These are phyloP conservation scores for Thermophis baileyi DNA, from an alignment of 2,113 vertebrate species.

Conservation along the genomic window DNA sequence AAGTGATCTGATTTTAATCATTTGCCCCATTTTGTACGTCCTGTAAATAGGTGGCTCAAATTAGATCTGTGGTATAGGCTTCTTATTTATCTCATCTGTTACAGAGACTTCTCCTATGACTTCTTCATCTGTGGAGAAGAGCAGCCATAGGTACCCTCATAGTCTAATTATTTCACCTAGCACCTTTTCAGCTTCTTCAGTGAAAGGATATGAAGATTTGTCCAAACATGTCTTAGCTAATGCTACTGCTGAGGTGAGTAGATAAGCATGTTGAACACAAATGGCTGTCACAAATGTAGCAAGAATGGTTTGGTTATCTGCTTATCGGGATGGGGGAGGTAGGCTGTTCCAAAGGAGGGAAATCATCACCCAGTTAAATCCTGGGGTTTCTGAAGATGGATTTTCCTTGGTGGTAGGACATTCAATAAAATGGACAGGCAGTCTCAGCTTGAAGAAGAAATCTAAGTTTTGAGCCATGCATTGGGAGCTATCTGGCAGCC, in stretches of 20 bases:
- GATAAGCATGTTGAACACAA: background rate
- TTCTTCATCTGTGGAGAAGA: conserved; percentile 31
- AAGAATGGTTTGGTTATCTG: background rate
- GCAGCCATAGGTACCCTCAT: conserved; percentile 54
- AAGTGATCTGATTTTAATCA: background rate
- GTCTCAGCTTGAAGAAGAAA: background rate
- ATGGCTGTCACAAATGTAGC: background rate
- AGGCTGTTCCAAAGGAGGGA: background rate
- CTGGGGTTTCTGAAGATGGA: background rate
- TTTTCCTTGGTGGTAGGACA: background rate
- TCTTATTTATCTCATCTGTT: background rate
- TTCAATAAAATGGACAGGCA: background rate
- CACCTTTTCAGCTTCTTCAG: conserved; percentile 69
- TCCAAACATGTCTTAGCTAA: conserved; percentile 76
- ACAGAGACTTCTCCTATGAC: background rate
- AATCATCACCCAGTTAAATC: background rate
- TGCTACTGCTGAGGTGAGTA: conserved; percentile 80
- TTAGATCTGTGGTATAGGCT: background rate
- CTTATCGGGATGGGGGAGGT: background rate
- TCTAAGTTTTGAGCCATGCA: background rate
- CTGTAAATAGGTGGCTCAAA: background rate
- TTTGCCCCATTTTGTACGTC: background rate
- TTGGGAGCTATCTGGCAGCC: background rate
- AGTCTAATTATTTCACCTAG: conserved; percentile 57
- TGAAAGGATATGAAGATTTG: conserved; percentile 80